Base-by-base conservation (phyloP, 1,140 invertebrate genomes). In the Drosophila parabipectinata region DNA sequence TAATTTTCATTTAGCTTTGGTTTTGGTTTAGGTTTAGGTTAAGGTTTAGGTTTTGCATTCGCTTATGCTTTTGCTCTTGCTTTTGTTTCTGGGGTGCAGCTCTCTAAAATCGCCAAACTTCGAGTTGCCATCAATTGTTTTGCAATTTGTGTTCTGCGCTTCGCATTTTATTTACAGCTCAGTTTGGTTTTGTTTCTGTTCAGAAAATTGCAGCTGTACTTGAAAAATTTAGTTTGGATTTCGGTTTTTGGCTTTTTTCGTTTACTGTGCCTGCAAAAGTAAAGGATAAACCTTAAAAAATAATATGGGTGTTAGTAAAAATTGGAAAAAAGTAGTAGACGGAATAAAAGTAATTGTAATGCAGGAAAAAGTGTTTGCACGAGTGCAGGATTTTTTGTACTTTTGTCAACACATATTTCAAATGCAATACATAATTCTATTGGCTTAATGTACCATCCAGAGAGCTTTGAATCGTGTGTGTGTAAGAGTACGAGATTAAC, bases 281-380 rank as follows among this genome's bases (percentile, higher is more conserved):
- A 91, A 82, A 91, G 90, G 90, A 91, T 91, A 91, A 91, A 91
- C 90, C 90, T 91, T 91, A 91, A 91, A 91, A 91, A 91, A 91
- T 91, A 91, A 91, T 91, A 90, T 90, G 90, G 78, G 85, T 91
- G 90, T 91, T 91, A 91, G 90, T 91, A 91, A 84, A 75, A 89
- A 91, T 91, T 90, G 90, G 83, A 91, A 88, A 91, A 91, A 87
- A 91, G 88, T 87, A 90, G 89, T 80, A 84, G 59, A 55, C 74
- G 74, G 82, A 90, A 91, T 90, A 91, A 91, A 87, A 87, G 63
- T 69, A 85, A 77, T 72, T 76, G 56, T 72, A 81, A 87, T 82
- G 83, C 79, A 77, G 60, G 66, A 73, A 37, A 71, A 55, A 66
- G 50, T 59, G 21, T 54, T 62, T 61, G 76, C 48, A 45, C 44